These are phyloP conservation scores for Nasonia oneida DNA, from an alignment of 2,888 invertebrate genomes.

Conservation along the genomic window DNA sequence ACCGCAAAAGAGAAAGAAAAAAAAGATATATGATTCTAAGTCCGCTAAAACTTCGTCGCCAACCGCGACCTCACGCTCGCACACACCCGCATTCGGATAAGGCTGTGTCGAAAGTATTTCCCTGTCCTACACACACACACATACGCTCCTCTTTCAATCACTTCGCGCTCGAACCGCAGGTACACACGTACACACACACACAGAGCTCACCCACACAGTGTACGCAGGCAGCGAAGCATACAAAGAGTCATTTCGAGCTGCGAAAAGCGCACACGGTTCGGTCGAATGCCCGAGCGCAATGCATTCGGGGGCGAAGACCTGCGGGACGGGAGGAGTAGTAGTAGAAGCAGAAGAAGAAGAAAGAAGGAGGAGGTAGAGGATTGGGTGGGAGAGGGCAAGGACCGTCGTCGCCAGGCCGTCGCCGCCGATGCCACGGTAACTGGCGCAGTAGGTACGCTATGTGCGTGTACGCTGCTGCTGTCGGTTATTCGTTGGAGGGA, in stretches of 20 bases:
- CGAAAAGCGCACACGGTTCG: constrained; percentile 51
- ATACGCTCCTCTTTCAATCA: not conserved
- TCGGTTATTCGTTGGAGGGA: not conserved
- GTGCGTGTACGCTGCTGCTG: not conserved
- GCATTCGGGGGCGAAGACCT: constrained; percentile 36
- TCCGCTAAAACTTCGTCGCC: constrained; percentile 1
- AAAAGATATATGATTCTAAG: constrained; percentile 37
- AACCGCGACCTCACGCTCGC: not conserved
- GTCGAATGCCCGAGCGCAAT: constrained; percentile 39
- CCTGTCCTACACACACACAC: constrained; percentile 54
- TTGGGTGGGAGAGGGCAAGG: constrained; percentile 53
- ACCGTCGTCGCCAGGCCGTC: constrained; percentile 35
- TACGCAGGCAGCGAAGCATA: constrained; percentile 28
- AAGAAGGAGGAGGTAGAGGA: constrained; percentile 20
- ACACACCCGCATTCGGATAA: constrained; percentile 66
- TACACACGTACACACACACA: not conserved
- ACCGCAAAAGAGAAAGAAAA: not conserved
- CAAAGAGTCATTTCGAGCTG: constrained; percentile 57
- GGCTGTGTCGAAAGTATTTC: constrained; percentile 51
- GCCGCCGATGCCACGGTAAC: constrained; percentile 65
- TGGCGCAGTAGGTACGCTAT: constrained; percentile 72
- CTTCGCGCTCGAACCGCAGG: not conserved
- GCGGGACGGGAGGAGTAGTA: constrained; percentile 10
- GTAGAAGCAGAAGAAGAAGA: constrained; percentile 16
- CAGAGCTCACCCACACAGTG: not conserved